Base-by-base conservation (phyloP, 2,797 vertebrate genomes). In the Hemibagrus guttatus region DNA sequence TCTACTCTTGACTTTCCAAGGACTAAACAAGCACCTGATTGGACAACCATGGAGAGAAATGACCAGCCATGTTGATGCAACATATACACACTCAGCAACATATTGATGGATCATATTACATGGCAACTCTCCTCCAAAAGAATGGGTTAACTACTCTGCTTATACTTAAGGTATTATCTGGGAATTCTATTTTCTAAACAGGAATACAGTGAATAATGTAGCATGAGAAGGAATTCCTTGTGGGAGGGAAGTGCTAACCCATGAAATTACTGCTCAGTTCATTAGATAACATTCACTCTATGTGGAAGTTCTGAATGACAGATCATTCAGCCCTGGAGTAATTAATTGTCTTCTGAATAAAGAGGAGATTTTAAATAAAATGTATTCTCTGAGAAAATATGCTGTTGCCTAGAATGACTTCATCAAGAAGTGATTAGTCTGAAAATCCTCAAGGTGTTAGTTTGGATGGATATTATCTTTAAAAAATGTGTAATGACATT, bases 231-330 rank as follows among this genome's bases (percentile, higher is more conserved):
- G 46, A 75, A 46, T 19, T 52, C 46, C 16, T 6, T 6, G 46
- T 49, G 1, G 6, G 23, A n/a, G 2, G 13, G 6, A 49, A 75
- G 12, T 52, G 26, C 46, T 52, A 76, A 56, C 6, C n/a, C n/a
- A 76, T 76, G n/a, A 56, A 76, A 56, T 54, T 54, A 76, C 11
- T 76, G 17, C 74, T 76, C 49, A 31, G 52, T 42, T 72, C 42
- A 5, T 2, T 49, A 56, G 74, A 76, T 76, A 54, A 76, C 74
- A 76, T 56, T 76, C n/a, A 76, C 7, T 56, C 7, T 54, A 56
- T 8, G 9, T 31, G 52, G 14, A 56, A 49, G 71, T n/a, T 49
- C 39, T 4, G 1, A 79, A 14, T 39, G 28, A 13, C 76, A 39
- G 16, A 17, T 59, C 76, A 35, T 39, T 79, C 39, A 58, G 54